Evolutionary conservation across 1,140 invertebrate species (phyloP), one percentile per base, ranked within the genome.

Genomic region (Drosophila miranda): DNA sequence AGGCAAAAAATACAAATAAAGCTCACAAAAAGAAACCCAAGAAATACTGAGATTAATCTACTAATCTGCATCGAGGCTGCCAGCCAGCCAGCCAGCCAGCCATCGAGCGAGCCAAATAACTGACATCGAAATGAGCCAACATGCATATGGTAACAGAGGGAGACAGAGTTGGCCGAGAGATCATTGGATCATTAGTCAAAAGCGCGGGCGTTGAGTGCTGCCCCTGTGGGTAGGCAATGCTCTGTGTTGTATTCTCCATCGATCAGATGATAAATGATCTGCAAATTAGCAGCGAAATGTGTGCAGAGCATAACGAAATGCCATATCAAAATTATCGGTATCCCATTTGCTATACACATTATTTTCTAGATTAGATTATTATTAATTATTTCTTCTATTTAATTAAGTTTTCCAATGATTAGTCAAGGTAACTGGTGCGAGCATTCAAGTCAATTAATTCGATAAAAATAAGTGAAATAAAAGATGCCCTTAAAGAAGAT

Each of bases 11-110:
- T 11, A 28, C 0, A 30, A 16, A 28, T 5, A 54, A 42, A 51
- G 23, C 16, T 5, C 23, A 23, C 23, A 23, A 5, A 23, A 64
- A 53, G 51, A 71, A 19, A 63, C 11, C 38, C 8, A 51, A n/a
- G n/a, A 48, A 23, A 64, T 23, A 38, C 19, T 34, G 45, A 62
- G 55, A 84, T 86, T 80, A 84, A 84, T 84, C 80, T 69, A 74
- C 77, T 80, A 76, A 81, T 84, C 80, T 77, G 68, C 81, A 38
- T 63, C 77, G 80, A 86, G 80, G 80, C 81, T 84, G 79, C 48
- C 34, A 38, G 30, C 28, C 7, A 30, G 28, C 28, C 28, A 30
- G 28, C 21, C 21, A 8, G 28, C 28, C 28, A 7, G 68, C 8
- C 30, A 30, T 9, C 30, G 30, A 30, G 30, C 49, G 45, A 51